phyloP scores from a whole-genome alignment of 2,888 invertebrate species.

The Dolomedes plantarius region DNA sequence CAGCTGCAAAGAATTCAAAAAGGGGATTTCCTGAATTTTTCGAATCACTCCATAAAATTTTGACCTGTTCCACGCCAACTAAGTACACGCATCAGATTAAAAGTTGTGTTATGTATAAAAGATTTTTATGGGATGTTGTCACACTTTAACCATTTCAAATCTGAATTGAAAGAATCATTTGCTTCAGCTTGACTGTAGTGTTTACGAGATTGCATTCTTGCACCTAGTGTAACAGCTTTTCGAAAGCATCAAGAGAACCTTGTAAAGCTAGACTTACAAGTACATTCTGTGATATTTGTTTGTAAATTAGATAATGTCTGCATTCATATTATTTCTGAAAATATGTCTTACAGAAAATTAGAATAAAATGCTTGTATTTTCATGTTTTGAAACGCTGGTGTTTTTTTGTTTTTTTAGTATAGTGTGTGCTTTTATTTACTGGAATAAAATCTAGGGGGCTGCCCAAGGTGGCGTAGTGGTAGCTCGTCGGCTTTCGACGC shows the following conservation, averaged over 20 bases:
- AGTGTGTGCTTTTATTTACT: too few relatives aligned
- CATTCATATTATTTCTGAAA: slow-evolving; percentile 51
- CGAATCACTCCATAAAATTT: too few relatives aligned
- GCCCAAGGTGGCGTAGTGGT: too few relatives aligned
- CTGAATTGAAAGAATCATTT: not conserved
- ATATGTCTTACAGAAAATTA: slow-evolving; percentile 57
- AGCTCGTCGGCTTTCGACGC: too few relatives aligned
- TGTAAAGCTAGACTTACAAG: slow-evolving; percentile 62
- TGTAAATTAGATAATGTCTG: slow-evolving; percentile 69
- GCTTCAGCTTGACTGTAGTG: not conserved
- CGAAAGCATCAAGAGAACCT: slow-evolving; percentile 29
- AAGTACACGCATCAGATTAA: too few relatives aligned
- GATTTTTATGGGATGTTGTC: slow-evolving; percentile 9
- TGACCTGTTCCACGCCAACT: too few relatives aligned
- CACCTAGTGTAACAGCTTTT: slow-evolving; percentile 40
- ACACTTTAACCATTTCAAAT: not conserved
- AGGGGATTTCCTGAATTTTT: too few relatives aligned
- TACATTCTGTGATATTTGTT: slow-evolving; percentile 70
- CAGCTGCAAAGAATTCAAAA: too few relatives aligned
- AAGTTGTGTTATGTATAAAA: slow-evolving; percentile 25
- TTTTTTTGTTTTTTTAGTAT: too few relatives aligned
- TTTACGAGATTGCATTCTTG: not conserved
- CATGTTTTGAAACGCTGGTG: slow-evolving; percentile 30
- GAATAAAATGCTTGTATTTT: slow-evolving; percentile 71
- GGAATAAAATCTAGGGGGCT: too few relatives aligned